phyloP scores from a whole-genome alignment of 2,797 vertebrate species.

The Ptychadena robeensis region DNA sequence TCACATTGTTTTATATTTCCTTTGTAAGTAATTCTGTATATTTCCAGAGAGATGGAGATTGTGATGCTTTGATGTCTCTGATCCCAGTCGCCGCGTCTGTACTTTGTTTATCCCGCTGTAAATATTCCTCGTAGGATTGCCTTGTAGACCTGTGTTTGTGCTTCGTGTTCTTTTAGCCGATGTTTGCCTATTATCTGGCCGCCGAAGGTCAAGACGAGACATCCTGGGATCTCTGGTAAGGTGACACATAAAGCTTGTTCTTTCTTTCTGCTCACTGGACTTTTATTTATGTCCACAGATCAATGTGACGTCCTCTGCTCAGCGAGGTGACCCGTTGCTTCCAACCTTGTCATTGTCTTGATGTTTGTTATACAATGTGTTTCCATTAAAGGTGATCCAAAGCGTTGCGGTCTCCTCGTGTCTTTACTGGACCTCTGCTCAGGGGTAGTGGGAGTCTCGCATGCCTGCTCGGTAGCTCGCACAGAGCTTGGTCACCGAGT shows the following conservation, averaged over 20 bases:
- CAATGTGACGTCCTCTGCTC: background rate
- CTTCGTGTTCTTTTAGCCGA: background rate
- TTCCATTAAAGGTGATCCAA: slow-evolving; percentile 11
- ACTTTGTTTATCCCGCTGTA: background rate
- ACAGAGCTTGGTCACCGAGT: too few relatives aligned
- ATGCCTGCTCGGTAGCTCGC: too few relatives aligned
- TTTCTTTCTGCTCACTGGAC: background rate
- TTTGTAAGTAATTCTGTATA: background rate
- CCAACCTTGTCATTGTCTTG: background rate
- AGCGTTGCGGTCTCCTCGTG: too few relatives aligned
- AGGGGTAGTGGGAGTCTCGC: too few relatives aligned
- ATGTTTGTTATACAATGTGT: background rate
- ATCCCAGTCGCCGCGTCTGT: background rate
- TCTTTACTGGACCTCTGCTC: too few relatives aligned
- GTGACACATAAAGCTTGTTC: background rate
- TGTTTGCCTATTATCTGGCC: background rate
- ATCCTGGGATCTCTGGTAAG: background rate
- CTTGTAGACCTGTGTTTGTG: background rate
- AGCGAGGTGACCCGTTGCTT: background rate
- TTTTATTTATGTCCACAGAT: background rate
- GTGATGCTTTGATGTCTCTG: background rate
- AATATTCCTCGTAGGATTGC: background rate
- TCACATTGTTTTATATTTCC: background rate
- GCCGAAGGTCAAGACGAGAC: background rate
- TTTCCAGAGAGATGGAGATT: background rate